Conservation (phyloP, 2,888 invertebrate species). For the Entomobrya proxima region DNA sequence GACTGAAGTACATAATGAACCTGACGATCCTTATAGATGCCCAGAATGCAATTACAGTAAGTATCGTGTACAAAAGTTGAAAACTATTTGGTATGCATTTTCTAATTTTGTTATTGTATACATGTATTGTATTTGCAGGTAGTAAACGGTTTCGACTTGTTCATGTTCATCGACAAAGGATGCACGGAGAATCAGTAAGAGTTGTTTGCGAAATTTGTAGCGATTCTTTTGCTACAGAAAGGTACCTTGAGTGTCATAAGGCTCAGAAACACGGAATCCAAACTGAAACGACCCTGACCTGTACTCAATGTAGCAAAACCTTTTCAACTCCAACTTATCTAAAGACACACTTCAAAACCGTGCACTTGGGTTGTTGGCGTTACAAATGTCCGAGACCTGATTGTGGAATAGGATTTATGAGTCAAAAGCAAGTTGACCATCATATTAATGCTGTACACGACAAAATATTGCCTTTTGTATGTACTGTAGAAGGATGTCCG, state of each 20-base stretch:
- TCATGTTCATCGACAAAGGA: background rate
- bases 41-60: background rate
- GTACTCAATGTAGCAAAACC: background rate
- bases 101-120: background rate
- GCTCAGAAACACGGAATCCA: background rate
- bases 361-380: background rate
- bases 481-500: slow-evolving; percentile 9
- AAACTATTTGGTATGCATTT: background rate
- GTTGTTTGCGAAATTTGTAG: slow-evolving; percentile 16
- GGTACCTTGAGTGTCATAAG: slow-evolving; percentile 1
- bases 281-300: background rate
- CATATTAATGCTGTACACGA: background rate
- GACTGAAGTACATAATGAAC: background rate
- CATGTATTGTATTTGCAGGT: background rate
- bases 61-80: background rate
- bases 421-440: background rate
- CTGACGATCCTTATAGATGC: background rate
- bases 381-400: slow-evolving; percentile 12
- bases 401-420: background rate
- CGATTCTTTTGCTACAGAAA: background rate
- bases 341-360: background rate
- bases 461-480: background rate
- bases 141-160: background rate
- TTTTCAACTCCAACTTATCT: slow-evolving; percentile 20
- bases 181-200: background rate